Conservation (phyloP, 2,888 invertebrate genomes). For the Catotricha subobsoleta region DNA sequence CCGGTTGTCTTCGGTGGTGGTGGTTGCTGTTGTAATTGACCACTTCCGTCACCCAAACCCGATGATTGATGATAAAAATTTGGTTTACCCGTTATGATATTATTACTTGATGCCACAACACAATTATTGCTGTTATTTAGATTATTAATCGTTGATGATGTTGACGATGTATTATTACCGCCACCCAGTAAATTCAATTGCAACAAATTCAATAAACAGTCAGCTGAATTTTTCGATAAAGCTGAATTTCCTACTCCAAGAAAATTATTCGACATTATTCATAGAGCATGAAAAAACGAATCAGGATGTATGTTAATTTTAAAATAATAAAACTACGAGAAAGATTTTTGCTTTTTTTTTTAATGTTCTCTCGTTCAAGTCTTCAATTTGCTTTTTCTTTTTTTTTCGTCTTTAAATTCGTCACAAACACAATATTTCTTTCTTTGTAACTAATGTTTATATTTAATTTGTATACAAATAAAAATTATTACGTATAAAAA, state of each 20-base stretch:
- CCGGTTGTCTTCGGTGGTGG: conserved; percentile 3
- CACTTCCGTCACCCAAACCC: not conserved
- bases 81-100: not conserved
- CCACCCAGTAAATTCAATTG: conserved; percentile 6
- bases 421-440: no score
- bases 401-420: no score
- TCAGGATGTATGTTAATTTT: no score
- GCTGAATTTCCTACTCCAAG: conserved; percentile 5
- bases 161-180: not conserved
- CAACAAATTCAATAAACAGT: conserved; percentile 6
- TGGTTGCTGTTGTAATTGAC: not conserved
- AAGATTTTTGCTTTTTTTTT: no score
- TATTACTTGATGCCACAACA: not conserved
- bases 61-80: not conserved
- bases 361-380: no score
- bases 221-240: conserved; percentile 6
- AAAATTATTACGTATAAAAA: no score
- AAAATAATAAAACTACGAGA: not conserved
- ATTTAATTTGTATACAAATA: no score
- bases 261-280: conserved; percentile 8
- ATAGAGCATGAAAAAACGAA: no score
- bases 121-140: not conserved
- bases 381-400: no score
- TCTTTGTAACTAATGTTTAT: no score
- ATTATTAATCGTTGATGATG: not conserved